These are phyloP conservation scores for Sitobion miscanthi DNA, from an alignment of 1,140 invertebrate genomes.

Conservation along the genomic window DNA sequence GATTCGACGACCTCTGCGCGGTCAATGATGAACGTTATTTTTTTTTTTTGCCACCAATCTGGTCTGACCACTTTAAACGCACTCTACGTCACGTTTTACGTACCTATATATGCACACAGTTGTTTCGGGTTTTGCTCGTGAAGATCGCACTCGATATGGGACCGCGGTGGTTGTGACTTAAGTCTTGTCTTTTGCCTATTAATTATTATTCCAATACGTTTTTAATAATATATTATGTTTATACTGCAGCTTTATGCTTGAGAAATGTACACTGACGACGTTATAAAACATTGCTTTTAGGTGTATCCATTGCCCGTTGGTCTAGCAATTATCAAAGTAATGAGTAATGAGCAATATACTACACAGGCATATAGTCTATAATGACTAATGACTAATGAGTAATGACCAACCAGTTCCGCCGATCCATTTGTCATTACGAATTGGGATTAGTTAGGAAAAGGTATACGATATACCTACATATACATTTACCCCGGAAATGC, in stretches of 20 bases:
- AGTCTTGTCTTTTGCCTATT: neutral
- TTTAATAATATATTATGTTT: neutral
- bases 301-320: neutral
- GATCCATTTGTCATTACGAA: neutral
- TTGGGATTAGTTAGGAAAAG: neutral
- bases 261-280: neutral
- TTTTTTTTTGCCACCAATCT: neutral
- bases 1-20: conserved; percentile 26
- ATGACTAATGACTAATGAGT: neutral
- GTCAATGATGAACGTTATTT: neutral
- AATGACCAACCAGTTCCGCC: neutral
- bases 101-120: neutral
- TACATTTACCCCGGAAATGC: neutral
- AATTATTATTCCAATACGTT: neutral
- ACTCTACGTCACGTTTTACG: neutral
- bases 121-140: neutral
- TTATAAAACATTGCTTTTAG: neutral
- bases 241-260: neutral
- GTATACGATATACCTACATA: neutral
- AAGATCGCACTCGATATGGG: conserved; percentile 1
- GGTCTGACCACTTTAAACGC: conserved; percentile 19
- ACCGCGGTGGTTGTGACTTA: neutral
- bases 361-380: neutral
- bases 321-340: neutral
- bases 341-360: neutral